Conservation (phyloP, 2,888 invertebrate genomes). For the Dryocosmus kuriphilus region DNA sequence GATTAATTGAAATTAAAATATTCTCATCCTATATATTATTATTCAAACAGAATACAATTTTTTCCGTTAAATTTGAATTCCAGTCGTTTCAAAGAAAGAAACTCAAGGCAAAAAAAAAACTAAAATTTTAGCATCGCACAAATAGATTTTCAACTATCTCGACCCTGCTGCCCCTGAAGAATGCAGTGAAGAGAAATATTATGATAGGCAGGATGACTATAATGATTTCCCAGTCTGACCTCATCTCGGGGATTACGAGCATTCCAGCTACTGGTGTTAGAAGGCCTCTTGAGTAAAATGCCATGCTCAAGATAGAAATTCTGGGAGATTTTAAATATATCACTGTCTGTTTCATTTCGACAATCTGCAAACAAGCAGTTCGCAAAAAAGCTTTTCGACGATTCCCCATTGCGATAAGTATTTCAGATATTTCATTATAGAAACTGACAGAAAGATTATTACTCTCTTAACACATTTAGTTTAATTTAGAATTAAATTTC, state of each 20-base stretch:
- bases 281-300: conserved; percentile 13
- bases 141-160: conserved; percentile 14
- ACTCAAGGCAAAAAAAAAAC: not conserved
- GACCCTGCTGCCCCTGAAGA: conserved; percentile 8
- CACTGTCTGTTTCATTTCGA: conserved; percentile 17
- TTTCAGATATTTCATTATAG: no score
- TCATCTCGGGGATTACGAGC: not conserved
- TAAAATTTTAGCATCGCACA: not conserved
- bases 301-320: conserved; percentile 27
- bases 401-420: not conserved
- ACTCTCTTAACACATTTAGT: not conserved
- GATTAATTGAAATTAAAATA: no score
- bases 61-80: no score
- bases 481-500: not conserved
- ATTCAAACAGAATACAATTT: no score
- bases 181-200: conserved; percentile 29
- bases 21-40: no score
- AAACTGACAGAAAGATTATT: not conserved
- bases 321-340: not conserved
- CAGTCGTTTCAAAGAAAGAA: no score
- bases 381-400: not conserved
- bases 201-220: conserved; percentile 25
- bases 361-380: conserved; percentile 5
- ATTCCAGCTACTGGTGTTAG: conserved; percentile 35
- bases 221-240: conserved; percentile 35